A percentile compares a stretch with the other conserved stretches of the same genome.
phyloP scores from a whole-genome alignment of 2,888 invertebrate genomes.

The Tholera decimalis region DNA sequence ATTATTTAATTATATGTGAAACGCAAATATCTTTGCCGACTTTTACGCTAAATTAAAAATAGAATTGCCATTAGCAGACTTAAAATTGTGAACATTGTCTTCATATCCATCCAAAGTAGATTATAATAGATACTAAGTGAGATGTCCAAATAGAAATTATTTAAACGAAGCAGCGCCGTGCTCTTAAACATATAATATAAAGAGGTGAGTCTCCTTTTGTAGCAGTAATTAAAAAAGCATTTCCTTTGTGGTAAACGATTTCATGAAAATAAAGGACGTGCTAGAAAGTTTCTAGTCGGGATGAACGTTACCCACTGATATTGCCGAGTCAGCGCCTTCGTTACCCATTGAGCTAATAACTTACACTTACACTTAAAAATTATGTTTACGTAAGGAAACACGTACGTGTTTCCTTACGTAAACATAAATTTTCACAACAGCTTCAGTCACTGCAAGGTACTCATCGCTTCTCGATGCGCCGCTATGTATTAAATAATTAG shows the following conservation, averaged over 20 bases:
- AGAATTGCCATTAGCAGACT: constrained; percentile 10
- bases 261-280: not conserved
- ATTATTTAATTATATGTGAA: not conserved
- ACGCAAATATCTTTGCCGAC: not conserved
- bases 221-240: constrained; percentile 25
- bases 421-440: constrained; percentile 7
- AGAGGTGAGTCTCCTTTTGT: constrained; percentile 14
- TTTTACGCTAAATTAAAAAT: constrained; percentile 7
- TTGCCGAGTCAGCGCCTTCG: not conserved
- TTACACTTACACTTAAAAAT: no score
- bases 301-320: not conserved
- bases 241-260: constrained; percentile 11
- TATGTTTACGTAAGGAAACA: no score
- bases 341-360: no score
- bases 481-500: constrained; percentile 18
- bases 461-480: constrained; percentile 5
- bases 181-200: constrained; percentile 22
- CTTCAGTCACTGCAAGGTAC: constrained; percentile 8
- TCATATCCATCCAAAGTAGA: constrained; percentile 23
- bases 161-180: constrained; percentile 19
- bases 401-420: not conserved
- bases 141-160: constrained; percentile 30
- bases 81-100: constrained; percentile 14
- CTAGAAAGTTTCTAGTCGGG: not conserved
- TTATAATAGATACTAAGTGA: constrained; percentile 22